Percentiles rank a stretch among this genome's conserved stretches.
These are phyloP conservation scores for Stegana nigrithorax DNA, from an alignment of 2,888 invertebrate genomes.

Conservation along the genomic window DNA sequence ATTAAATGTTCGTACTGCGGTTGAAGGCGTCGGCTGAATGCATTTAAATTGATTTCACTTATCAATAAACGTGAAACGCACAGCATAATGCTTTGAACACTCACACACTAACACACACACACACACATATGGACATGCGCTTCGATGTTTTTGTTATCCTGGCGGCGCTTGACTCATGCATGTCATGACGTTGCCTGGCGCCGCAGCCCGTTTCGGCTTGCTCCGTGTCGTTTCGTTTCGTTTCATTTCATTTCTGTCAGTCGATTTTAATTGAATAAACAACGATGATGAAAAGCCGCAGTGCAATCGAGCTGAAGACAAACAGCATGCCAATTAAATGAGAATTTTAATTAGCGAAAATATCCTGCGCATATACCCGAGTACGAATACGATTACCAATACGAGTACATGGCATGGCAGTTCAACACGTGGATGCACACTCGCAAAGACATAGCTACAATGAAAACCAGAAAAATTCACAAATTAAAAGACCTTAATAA, in stretches of 20 bases:
- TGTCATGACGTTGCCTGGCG: not conserved
- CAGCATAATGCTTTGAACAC: slow-evolving; percentile 13
- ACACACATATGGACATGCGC: not conserved
- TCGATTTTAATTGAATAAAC: slow-evolving; percentile 59
- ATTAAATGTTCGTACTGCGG: slow-evolving; percentile 31
- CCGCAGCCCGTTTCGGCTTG: not conserved
- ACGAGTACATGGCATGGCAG: no score
- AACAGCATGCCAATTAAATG: slow-evolving; percentile 60
- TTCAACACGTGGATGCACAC: not conserved
- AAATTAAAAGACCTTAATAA: no score
- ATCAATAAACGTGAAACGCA: slow-evolving; percentile 32
- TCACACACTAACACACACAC: not conserved
- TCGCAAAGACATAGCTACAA: not conserved
- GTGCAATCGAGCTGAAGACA: slow-evolving; percentile 52
- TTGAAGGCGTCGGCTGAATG: slow-evolving; percentile 48
- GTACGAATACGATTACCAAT: not conserved
- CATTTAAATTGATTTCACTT: slow-evolving; percentile 57
- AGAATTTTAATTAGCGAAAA: slow-evolving; percentile 59
- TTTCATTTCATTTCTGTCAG: slow-evolving; percentile 19
- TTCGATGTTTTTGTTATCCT: not conserved
- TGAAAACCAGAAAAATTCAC: not conserved
- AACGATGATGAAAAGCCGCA: slow-evolving; percentile 38
- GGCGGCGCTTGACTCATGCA: not conserved
- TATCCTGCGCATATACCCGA: no score
- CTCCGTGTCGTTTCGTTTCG: slow-evolving; percentile 13